Conservation (phyloP, 2,113 vertebrate genomes). For the Ameiurus melas region DNA sequence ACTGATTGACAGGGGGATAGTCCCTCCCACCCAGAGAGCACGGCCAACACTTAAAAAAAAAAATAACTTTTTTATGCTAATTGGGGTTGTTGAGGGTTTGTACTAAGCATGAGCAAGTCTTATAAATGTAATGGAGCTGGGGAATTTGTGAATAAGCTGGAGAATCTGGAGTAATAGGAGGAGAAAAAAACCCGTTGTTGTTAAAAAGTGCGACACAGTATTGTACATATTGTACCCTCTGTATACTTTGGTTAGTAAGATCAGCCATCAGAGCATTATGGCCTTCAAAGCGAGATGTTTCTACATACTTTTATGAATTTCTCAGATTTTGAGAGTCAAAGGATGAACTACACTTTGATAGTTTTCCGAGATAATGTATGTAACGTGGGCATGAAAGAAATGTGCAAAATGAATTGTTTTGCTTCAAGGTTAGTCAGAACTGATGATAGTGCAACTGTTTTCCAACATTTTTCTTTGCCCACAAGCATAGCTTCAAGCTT, state of each 20-base stretch:
- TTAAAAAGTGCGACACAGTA: not conserved
- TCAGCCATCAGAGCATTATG: not conserved
- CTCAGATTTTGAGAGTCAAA: not conserved
- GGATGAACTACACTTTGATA: not conserved
- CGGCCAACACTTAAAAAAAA: too few species aligned
- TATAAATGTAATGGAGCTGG: not conserved
- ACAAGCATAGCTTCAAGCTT: not conserved
- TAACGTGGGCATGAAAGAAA: not conserved
- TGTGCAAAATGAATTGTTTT: not conserved
- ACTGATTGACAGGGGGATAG: not conserved
- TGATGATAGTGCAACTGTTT: not conserved
- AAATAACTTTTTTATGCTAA: not conserved
- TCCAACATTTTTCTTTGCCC: not conserved
- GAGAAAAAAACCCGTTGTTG: not conserved
- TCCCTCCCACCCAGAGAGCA: not conserved
- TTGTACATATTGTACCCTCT: not conserved
- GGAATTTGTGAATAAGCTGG: not conserved
- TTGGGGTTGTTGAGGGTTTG: too few species aligned
- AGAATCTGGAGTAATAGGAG: not conserved
- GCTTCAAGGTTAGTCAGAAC: slow-evolving; percentile 10
- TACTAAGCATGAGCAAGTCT: not conserved
- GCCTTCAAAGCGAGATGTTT: not conserved
- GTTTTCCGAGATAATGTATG: not conserved
- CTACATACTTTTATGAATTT: not conserved
- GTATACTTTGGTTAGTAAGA: not conserved